Evolutionary conservation across 2,113 vertebrate species (phyloP), one percentile per base, ranked within the genome.

Genomic region (Epinephelus cyanopodus): DNA sequence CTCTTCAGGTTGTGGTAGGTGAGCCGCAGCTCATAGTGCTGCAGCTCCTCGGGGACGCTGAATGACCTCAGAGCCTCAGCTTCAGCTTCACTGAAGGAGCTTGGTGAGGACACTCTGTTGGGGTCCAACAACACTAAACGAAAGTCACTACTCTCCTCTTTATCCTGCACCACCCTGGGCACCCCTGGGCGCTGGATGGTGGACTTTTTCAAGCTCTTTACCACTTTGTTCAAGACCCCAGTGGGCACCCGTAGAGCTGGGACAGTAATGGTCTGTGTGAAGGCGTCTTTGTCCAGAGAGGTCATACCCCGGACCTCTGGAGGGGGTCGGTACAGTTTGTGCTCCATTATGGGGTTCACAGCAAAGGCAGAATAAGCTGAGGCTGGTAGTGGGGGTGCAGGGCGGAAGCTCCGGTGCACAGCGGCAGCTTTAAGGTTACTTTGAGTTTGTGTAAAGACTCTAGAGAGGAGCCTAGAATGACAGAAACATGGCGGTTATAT

Each of bases 1-100:
- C 90, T 94, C 90, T 97, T 99, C 93, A 99, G 97, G 78, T 98
- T 96, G 71, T 98, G 96, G 0, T 99, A 99, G 47, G 95, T 97
- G 84, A 99, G 92, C 57, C 90, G 93, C 88, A 99, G 90, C 60
- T 96, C 92, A 23, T 96, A 95, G 70, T 76, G 63, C 58, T 77
- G 92, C 60, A 99, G 92, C 83, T 97, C 95, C 11, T 95, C 90
- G 9, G 1, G 18, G 23, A 99, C 93, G 14, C 65, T 62, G 37
- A 97, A 94, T 3, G 95, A 87, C 39, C 94, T 94, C 77, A 99
- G 93, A 23, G 94, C 86, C 87, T 93, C 88, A 0, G 91, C 93
- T 74, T 98, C 97, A 0, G 86, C 62, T 25, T 95, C 93, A 27
- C 93, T 95, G 84, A 99, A 93, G 5, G 95, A 97, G 77, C 95